Percentiles rank a stretch among this genome's conserved stretches.
phyloP scores from a whole-genome alignment of 2,888 invertebrate genomes.

The Clusia tigrina region DNA sequence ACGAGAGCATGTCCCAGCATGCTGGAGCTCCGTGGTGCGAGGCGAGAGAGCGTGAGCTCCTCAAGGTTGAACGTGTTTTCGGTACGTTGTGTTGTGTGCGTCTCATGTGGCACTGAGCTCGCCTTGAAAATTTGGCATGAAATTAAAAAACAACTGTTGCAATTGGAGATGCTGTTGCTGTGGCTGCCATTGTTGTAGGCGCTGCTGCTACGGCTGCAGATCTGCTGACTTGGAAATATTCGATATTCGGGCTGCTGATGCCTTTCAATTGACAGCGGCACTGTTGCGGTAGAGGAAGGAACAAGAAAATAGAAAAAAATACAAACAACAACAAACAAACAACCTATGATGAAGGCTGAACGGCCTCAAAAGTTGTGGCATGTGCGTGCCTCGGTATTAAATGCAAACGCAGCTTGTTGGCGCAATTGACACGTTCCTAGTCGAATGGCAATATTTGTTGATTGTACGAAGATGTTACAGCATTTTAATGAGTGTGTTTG shows the following conservation, averaged over 20 bases:
- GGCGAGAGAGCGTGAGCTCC: not conserved
- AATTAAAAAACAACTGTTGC: not conserved
- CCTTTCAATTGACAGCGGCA: not conserved
- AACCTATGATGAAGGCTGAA: too few relatives aligned
- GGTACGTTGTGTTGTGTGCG: constrained; percentile 6
- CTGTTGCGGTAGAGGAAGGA: too few relatives aligned
- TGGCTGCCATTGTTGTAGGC: not conserved
- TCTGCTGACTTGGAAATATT: not conserved
- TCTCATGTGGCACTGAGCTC: constrained; percentile 19
- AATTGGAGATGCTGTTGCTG: not conserved
- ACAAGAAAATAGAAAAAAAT: too few relatives aligned
- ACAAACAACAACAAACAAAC: not conserved
- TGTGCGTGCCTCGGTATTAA: not conserved
- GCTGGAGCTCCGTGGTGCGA: too few relatives aligned
- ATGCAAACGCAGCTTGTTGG: constrained; percentile 5
- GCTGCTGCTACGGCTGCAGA: not conserved
- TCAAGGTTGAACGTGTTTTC: not conserved
- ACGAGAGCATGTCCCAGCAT: not conserved
- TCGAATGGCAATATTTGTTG: not conserved
- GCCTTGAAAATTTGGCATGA: constrained; percentile 17
- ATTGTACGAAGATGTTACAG: not conserved
- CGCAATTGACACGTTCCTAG: not conserved
- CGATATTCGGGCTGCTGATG: not conserved
- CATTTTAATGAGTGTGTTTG: constrained; percentile 1
- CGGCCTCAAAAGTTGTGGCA: not conserved